Base-by-base conservation (phyloP, 2,888 invertebrate genomes). In the Plagodis pulveraria region DNA sequence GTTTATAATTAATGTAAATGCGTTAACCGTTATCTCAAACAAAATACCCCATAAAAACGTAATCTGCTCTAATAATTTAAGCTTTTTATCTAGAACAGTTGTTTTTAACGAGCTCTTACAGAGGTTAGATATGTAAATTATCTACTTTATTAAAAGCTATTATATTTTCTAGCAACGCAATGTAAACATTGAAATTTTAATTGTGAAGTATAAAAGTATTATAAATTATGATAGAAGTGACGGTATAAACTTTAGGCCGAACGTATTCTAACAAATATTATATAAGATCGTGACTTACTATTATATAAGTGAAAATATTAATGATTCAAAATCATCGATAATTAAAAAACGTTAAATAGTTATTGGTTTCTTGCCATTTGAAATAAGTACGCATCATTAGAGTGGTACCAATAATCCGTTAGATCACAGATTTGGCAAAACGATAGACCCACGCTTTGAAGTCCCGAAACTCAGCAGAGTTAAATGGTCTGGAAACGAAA, bases 401-500 rank as follows among this genome's bases (percentile, higher is more conserved):
- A 56, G 65, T 66, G 66, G 60, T 60, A 66, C 61, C 12, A 6
- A 42, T 42, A 58, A 60, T 43, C 63, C 57, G 60, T 67, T 63
- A 68, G 67, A 71, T 66, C 51, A 38, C 38, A 69, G 66, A 71
- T 73, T 56, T 50, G 52, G 41, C 62, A 64, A 64, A 67, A 57
- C 57, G 66, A 76, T 73, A 70, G 46, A 56, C 50, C 65, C 58
- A 47, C 58, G 61, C 71, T 76, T 78, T 76, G 70, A 77, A 72
- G 68, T 62, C 65, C 63, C 65, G 58, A 65, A 67, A 65, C 64
- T 66, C 58, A 67, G 66, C 58, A 42, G 47, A 58, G 60, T 58
- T 70, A 71, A 84, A 83, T 77, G 73, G 69, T 50, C 65, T 69
- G 73, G 67, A 79, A 78, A 74, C 70, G 56, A 72, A 76, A 71